These are phyloP conservation scores for Podabrus alpinus DNA, from an alignment of 2,888 invertebrate species.

Conservation along the genomic window DNA sequence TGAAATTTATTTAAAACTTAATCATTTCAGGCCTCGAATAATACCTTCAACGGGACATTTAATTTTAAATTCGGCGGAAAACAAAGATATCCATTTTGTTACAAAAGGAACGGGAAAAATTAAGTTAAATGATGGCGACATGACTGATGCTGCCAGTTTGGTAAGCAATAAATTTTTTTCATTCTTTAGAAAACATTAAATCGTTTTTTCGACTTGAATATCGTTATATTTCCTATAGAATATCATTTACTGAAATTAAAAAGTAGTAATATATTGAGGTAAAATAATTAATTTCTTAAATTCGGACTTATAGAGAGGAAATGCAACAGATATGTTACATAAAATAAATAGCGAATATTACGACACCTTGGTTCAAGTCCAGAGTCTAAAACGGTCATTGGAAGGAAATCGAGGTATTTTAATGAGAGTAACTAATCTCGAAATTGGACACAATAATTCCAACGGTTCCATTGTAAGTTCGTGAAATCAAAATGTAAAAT, in stretches of 20 bases:
- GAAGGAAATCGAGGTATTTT: conserved; percentile 36
- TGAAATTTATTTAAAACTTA: not conserved
- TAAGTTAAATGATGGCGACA: conserved; percentile 71
- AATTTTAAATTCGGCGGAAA: conserved; percentile 74
- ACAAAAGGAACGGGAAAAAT: conserved; percentile 71
- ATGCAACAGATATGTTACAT: conserved; percentile 53
- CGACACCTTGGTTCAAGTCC: conserved; percentile 39
- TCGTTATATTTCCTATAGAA: no score
- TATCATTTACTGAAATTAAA: no score
- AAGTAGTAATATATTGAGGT: no score
- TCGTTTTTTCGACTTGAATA: no score
- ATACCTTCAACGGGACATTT: conserved; percentile 78
- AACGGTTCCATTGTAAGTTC: not conserved
- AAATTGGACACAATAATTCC: conserved; percentile 34
- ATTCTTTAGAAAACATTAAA: no score
- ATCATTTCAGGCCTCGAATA: conserved; percentile 64
- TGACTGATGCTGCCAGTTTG: conserved; percentile 58
- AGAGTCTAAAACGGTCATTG: conserved; percentile 38
- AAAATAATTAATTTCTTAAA: no score
- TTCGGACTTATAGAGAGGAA: conserved; percentile 57
- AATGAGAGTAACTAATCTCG: conserved; percentile 31
- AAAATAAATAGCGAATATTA: conserved; percentile 41
- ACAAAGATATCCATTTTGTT: conserved; percentile 77
- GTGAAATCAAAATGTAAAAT: not conserved
- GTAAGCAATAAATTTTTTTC: conserved; percentile 48